A percentile compares a stretch with the other conserved stretches of the same genome.
phyloP scores from a whole-genome alignment of 2,113 vertebrate species.

The Scopus umbretta region DNA sequence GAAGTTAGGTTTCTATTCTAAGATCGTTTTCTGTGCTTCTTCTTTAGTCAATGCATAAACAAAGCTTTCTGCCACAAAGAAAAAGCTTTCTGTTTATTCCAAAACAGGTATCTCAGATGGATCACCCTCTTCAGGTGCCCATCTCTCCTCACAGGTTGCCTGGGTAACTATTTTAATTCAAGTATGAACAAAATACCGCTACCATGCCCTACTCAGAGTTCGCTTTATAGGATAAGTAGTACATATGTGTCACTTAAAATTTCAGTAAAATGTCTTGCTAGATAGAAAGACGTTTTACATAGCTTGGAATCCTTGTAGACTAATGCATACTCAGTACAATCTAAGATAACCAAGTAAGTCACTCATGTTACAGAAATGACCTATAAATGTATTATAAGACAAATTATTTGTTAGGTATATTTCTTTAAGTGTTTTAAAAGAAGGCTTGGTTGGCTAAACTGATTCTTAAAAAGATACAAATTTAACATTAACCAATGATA shows the following conservation, averaged over 20 bases:
- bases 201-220: neutral
- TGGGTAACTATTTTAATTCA: neutral
- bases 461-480: neutral
- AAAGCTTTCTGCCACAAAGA: neutral
- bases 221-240: neutral
- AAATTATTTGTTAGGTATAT: neutral
- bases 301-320: neutral
- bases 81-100: too few relatives aligned
- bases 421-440: neutral
- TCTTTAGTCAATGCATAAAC: neutral
- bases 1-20: neutral
- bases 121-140: neutral
- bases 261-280: neutral
- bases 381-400: neutral
- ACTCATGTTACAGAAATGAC: neutral
- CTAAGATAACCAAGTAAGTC: neutral
- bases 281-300: neutral
- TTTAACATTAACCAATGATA: neutral
- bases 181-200: neutral
- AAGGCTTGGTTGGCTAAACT: neutral
- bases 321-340: neutral
- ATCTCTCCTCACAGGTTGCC: neutral
- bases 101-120: neutral
- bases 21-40: neutral
- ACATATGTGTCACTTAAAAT: neutral